Base-by-base conservation (phyloP, 2,113 vertebrate species). In the Coptodon bakossiorum region DNA sequence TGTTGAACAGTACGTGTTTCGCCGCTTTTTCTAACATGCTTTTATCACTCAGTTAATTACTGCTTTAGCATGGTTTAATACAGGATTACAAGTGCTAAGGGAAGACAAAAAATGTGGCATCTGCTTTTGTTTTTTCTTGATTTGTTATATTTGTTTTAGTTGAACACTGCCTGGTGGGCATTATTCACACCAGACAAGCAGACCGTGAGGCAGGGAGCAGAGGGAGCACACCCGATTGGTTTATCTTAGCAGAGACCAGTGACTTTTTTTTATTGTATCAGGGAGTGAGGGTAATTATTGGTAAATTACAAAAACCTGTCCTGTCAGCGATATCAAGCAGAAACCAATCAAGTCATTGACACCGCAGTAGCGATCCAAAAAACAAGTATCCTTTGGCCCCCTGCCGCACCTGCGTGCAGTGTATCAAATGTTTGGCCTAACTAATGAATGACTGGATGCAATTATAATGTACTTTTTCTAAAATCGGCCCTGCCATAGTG, bases 401-500 rank as follows among this genome's bases (percentile, higher is more conserved):
- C 82, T 27, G 86, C 94, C 92, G 85, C 95, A 95, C 94, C 95
- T 96, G 96, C 86, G 71, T 86, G 87, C 84, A 88, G 87, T 61
- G 90, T 86, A 93, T 93, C 66, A 61, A 94, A 90, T 93, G 87
- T 94, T 95, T 92, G 91, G 94, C 93, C 93, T 88, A 87, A 93
- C 95, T 96, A 96, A 97, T 96, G 95, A 96, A 95, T 80, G 86
- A 87, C 92, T 91, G 92, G 93, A 95, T 94, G 93, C 94, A 96
- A 97, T 96, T 96, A 96, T 92, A 95, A 94, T 56, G 87, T 89
- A 95, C 93, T 95, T 95, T 96, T 94, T 95, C 93, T 94, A 93
- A 95, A 97, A 96, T 96, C 91, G 95, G 95, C 89, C 94, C 95
- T 95, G 95, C 95, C 96, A 95, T 85, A 88, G 94, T 95, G 94